Conservation (phyloP, 2,113 vertebrate species). For the Neofelis nebulosa region DNA sequence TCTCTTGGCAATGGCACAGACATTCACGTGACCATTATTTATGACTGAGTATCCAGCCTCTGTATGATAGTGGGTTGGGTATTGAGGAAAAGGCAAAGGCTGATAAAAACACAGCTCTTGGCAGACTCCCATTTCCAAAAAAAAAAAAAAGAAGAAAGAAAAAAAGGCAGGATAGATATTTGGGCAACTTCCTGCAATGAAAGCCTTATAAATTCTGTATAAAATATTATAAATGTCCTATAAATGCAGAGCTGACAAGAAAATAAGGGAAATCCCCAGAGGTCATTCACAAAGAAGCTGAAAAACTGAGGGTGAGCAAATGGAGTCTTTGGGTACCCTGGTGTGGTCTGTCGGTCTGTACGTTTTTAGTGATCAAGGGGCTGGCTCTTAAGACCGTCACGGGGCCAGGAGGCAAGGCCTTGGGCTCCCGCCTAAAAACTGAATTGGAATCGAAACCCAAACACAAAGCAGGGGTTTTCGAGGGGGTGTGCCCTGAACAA, state of each 20-base stretch:
- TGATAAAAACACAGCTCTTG: background rate
- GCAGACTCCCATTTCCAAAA: background rate
- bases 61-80: background rate
- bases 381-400: background rate
- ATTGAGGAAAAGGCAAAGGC: background rate
- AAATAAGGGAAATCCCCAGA: background rate
- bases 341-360: too few relatives aligned
- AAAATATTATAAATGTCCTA: background rate
- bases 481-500: background rate
- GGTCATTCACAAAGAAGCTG: background rate
- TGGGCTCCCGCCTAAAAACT: background rate
- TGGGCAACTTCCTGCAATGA: background rate
- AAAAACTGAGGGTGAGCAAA: background rate
- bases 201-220: conserved; percentile 13
- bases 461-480: background rate
- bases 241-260: background rate
- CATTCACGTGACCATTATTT: background rate
- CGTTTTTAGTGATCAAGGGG: background rate
- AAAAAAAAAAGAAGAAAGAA: background rate
- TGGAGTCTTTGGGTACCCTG: background rate
- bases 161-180: background rate
- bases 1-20: background rate
- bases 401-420: background rate
- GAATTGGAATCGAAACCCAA: background rate
- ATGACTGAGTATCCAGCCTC: background rate